Evolutionary conservation across 2,888 invertebrate genomes (phyloP).

Genomic region (Diarsia mendica): DNA sequence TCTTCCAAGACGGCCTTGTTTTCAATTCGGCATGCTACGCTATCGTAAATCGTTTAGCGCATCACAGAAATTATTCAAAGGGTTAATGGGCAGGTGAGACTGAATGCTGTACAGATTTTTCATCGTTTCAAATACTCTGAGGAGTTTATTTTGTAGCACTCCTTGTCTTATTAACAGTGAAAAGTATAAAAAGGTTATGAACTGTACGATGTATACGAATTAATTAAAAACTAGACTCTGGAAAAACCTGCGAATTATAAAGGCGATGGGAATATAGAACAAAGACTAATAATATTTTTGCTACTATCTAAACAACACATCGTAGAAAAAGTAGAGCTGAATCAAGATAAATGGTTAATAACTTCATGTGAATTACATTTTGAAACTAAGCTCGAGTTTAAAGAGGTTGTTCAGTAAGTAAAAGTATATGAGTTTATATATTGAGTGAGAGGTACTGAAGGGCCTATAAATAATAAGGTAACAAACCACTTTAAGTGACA

Average conservation of each 20-base stretch:
- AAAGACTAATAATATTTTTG: constrained; percentile 34
- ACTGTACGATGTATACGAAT: constrained; percentile 25
- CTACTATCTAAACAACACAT: constrained; percentile 6
- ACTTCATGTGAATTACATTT: constrained; percentile 4
- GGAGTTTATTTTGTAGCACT: constrained; percentile 30
- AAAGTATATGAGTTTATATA: too few species aligned
- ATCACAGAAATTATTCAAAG: constrained; percentile 75
- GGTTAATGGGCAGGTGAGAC: constrained; percentile 83
- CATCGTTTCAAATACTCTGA: constrained; percentile 46
- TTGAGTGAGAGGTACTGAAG: constrained; percentile 28
- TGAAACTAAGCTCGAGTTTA: constrained; percentile 1
- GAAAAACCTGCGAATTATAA: constrained; percentile 28
- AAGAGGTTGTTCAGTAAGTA: constrained; percentile 11
- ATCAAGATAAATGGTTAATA: neutral
- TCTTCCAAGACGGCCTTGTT: constrained; percentile 85
- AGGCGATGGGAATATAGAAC: constrained; percentile 35
- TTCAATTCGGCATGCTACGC: constrained; percentile 83
- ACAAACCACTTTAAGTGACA: constrained; percentile 54
- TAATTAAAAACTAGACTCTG: constrained; percentile 16
- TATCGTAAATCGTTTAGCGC: constrained; percentile 87
- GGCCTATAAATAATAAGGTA: constrained; percentile 51
- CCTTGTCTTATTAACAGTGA: constrained; percentile 35
- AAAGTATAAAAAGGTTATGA: constrained; percentile 36
- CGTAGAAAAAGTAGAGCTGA: constrained; percentile 7
- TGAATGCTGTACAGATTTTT: constrained; percentile 79